These are phyloP conservation scores for Vollenhovia emeryi DNA, from an alignment of 1,140 invertebrate genomes.

Conservation along the genomic window DNA sequence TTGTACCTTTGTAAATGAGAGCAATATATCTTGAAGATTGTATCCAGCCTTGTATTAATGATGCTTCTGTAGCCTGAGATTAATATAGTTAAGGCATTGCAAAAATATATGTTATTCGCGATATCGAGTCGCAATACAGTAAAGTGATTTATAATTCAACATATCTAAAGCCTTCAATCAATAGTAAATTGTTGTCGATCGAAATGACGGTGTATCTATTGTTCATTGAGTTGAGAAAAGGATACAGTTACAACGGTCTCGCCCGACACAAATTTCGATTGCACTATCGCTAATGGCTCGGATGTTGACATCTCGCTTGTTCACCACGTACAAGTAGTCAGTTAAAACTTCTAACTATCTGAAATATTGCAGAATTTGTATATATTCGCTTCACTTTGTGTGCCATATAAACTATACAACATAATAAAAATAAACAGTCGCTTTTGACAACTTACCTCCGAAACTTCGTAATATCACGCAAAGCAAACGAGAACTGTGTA, in stretches of 20 bases:
- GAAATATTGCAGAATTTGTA: neutral
- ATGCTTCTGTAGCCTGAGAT: constrained; percentile 84
- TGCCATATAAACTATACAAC: no score
- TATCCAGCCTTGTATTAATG: constrained; percentile 86
- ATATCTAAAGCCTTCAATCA: neutral
- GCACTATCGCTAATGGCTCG: constrained; percentile 83
- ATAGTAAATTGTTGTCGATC: neutral
- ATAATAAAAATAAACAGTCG: no score
- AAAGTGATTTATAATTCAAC: constrained; percentile 1
- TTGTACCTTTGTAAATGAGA: constrained; percentile 88
- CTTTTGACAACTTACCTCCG: no score
- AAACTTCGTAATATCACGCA: no score
- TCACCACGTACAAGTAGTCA: neutral
- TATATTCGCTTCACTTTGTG: neutral
- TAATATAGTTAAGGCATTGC: constrained; percentile 68
- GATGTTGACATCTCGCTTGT: constrained; percentile 58
- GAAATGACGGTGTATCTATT: neutral
- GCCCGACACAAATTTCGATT: constrained; percentile 88
- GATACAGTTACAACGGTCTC: constrained; percentile 87
- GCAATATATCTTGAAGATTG: constrained; percentile 87
- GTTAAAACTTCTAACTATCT: neutral
- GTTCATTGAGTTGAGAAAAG: constrained; percentile 73
- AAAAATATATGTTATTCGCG: neutral
- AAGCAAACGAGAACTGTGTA: no score
- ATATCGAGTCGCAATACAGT: neutral